A percentile compares a stretch with the other conserved stretches of the same genome.
phyloP scores from a whole-genome alignment of 2,797 vertebrate species.

The Phaenicophaeus curvirostris region DNA sequence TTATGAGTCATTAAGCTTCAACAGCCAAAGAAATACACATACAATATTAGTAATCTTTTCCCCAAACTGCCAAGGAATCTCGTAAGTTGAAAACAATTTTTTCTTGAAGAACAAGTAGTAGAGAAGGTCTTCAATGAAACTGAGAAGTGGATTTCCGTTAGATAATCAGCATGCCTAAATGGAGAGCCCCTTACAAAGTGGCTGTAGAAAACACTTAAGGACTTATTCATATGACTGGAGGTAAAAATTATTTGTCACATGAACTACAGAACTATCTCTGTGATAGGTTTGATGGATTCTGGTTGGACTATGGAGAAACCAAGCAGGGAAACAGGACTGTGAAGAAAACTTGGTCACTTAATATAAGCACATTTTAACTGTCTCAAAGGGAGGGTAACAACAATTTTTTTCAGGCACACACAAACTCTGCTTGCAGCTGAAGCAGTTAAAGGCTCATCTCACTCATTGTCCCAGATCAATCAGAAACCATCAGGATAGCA shows the following conservation, averaged over 20 bases:
- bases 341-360: neutral
- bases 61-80: neutral
- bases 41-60: neutral
- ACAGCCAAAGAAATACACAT: neutral
- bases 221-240: neutral
- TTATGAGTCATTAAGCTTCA: conserved; percentile 17
- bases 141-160: neutral
- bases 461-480: neutral
- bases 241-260: neutral
- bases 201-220: neutral
- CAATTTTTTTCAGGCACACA: neutral
- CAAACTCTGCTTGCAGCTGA: neutral
- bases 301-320: fast-evolving
- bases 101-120: neutral
- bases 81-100: neutral
- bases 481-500: neutral
- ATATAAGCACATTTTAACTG: neutral
- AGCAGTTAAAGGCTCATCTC: neutral
- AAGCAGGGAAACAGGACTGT: neutral
- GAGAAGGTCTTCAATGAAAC: neutral
- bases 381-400: neutral
- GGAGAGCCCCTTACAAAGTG: neutral
- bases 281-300: neutral
- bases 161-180: neutral
- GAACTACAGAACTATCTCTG: neutral